Evolutionary conservation across 2,888 invertebrate genomes (phyloP), one percentile per base, ranked within the genome.

Genomic region (Heliconius charithonia): DNA sequence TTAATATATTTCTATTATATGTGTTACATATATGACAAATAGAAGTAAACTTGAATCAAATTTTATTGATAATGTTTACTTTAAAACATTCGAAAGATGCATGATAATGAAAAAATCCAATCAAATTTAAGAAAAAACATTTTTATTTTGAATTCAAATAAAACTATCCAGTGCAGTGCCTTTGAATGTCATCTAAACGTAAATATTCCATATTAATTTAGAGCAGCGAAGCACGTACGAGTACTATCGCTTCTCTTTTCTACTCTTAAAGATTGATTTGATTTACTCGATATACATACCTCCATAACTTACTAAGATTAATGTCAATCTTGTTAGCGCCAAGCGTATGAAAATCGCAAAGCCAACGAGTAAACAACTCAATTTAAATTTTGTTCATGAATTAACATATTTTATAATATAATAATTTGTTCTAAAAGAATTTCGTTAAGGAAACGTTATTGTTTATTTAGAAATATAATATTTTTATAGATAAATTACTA

Each of bases 241-340:
- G 45, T 41, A 67, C 37, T 41, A 25, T 19, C 25, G n/a, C 25
- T 25, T 69, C 7, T 69, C 25, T 67, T 41, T 69, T 16, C 2
- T 69, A 69, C 69, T 41, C 37, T 10, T 41, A 41, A 69, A 45
- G 41, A 69, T 69, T 41, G 69, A 69, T 41, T 69, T 41, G 41
- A 69, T 69, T 25, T 69, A 27, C 45, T 69, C 69, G 3, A 69
- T 69, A 25, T 41, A 69, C 41, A 37, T 37, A 4, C 41, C 25
- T 69, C 41, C 25, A 69, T 69, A 9, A 41, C 69, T 69, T 41
- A 67, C 41, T 27, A 69, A 69, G 25, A 69, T 69, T 69, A 69
- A 45, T 69, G 37, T 67, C 41, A 67, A 67, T 37, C 69, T 69
- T 69, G 67, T 69, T 69, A 69, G 6, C 7, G 16, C 37, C 12